Evolutionary conservation across 2,888 invertebrate species (phyloP), one percentile per base, ranked within the genome.

Genomic region (Andrena haemorrhoa): DNA sequence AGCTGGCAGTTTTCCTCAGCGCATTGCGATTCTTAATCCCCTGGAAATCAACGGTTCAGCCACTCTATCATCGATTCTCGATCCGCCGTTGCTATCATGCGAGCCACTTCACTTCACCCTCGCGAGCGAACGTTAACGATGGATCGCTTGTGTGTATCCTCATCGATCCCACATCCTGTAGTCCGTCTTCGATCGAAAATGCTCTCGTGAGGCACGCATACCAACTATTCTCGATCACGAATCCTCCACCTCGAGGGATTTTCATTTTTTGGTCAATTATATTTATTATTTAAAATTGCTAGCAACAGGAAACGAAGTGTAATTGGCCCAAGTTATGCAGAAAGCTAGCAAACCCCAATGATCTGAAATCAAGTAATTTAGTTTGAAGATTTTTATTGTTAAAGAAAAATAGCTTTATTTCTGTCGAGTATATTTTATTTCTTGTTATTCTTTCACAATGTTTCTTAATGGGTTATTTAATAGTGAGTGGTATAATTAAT

Each of bases 51-150:
- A 84, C 82, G 79, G 82, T 79, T 82, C 80, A 33, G 31, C 51
- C 56, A 68, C 82, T 89, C 88, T 86, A 89, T 90, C 89, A 89
- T 91, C 86, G 88, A 41, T 41, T 41, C 84, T 81, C 86, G 86
- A 86, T 87, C 88, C 82, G 74, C 86, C 82, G 81, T 84, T 77
- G 82, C 85, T 41, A 82, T 81, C 68, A 56, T 66, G 76, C 49
- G 65, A 74, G 65, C 63, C 64, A 41, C n/a, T 61, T 61, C 41
- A 7, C 23, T 41, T 53, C 35, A 6, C 33, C 61, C 35, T 26
- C n/a, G 53, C 6, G 31, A 20, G 68, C 10, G 7, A 29, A 66
- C 49, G n/a, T 71, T 26, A 41, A 53, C 23, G 12, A 5, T 8
- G 10, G 41, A 58, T 69, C 64, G 16, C 47, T 10, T 26, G 68